Evolutionary conservation across 2,113 vertebrate species (phyloP), one percentile per base, ranked within the genome.

Genomic region (Pseudopipra pipra): DNA sequence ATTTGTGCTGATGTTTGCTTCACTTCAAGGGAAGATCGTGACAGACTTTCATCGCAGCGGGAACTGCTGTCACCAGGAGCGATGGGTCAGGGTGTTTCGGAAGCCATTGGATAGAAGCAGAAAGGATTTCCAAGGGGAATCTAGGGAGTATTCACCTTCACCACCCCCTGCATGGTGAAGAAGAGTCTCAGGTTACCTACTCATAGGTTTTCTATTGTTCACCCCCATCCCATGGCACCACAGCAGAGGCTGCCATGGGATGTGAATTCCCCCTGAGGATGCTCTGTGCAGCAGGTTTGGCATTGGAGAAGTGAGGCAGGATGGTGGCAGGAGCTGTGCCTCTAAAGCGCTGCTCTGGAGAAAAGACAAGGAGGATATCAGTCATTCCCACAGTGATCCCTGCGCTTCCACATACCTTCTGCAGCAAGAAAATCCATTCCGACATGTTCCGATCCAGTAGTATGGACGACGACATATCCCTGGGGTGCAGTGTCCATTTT

Each of bases 101-200:
- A 44, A 15, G 43, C 13, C 3, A 2, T 54, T 71, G 1, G 1
- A 35, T 3, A 67, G 51, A 82, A 81, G 46, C 51, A 56, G 56
- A 41, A 67, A 59, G 20, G 33, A 51, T 82, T 71, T 72, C 25
- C 70, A 59, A 41, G 43, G 28, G 15, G 11, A 67, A 90, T 28
- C 62, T 49, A 74, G 5, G 14, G 49, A 63, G 4, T 8, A 31
- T 41, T 85, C 61, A 90, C 4, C 2, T 1, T 0, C 2, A 6
- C 85, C 82, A 95, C 1, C 74, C 35, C 12, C 94, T 96, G 79
- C 27, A 31, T 14, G 18, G 31, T 43, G 30, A 90, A 90, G n/a
- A 92, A 39, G 27, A 61, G 27, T 33, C 5, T 82, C 52, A 65
- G 22, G 5, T 67, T 72, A 82, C 33, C 4, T 20, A 72, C 39